Base-by-base conservation (phyloP, 2,888 invertebrate genomes). In the Tenthredo scrophulariae region DNA sequence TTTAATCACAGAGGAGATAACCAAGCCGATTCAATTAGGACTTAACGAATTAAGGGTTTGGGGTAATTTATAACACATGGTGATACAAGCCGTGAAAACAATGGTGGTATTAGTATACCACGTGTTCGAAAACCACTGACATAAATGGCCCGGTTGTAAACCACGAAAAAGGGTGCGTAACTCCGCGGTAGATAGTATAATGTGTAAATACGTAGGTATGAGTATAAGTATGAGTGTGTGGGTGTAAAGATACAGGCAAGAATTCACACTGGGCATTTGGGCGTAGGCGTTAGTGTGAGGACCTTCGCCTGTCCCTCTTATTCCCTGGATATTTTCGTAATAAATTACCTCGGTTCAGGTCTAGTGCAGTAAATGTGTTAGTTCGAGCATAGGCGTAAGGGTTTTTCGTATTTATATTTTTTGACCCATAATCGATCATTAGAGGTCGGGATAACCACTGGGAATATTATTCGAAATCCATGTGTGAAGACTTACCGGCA, bases 41-140 rank as follows among this genome's bases (percentile, higher is more conserved):
- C 33, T 13, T 1, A 29, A 67, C 13, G 33, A 29, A 13, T 3
- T 5, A 33, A 5, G 22, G 22, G 72, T 7, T 9, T 22, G 22
- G 22, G 26, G 40, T n/a, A 37, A 62, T 29, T 18, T 29, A 37
- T 26, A 22, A 33, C 70, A n/a, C 18, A n/a, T 37, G 37, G 26
- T 70, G 18, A 70, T 22, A 74, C 26, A 74, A 74, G n/a, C 40
- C 40, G 15, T 74, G 40, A 43, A 74, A 74, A 74, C 40, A 74
- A 43, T 43, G 40, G 72, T 22, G 22, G 26, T 43, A 74, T 74
- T 74, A 74, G 72, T 74, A 3, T 43, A 74, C 40, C 72, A 43
- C 72, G 72, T 74, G 72, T 43, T 40, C 40, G 1, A 74, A 74
- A 74, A 74, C 72, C 72, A 74, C 43, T 43, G 72, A 74, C 72